These are phyloP conservation scores for Diloba caeruleocephala DNA, from an alignment of 2,888 invertebrate genomes.

Conservation along the genomic window DNA sequence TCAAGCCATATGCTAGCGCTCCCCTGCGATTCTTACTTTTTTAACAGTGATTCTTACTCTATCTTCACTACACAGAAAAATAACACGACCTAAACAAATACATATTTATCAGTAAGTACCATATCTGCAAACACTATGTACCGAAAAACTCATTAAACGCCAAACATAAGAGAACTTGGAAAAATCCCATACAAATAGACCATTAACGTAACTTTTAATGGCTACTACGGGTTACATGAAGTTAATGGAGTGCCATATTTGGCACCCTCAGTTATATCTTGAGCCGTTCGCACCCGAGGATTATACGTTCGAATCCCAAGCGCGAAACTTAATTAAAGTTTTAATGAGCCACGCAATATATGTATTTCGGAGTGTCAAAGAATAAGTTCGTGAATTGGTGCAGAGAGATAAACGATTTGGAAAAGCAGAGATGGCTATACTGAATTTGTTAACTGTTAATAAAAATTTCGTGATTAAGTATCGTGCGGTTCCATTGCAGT, in stretches of 20 bases:
- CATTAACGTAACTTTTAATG: conserved; percentile 61
- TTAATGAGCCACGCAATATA: conserved; percentile 76
- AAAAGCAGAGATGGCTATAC: too few relatives aligned
- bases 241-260: conserved; percentile 65
- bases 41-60: not conserved
- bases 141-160: conserved; percentile 46
- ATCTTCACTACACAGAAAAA: not conserved
- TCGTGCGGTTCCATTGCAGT: too few relatives aligned
- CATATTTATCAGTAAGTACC: conserved; percentile 25
- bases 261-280: conserved; percentile 64
- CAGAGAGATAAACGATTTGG: not conserved
- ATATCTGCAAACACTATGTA: conserved; percentile 18
- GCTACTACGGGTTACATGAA: conserved; percentile 48
- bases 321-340: conserved; percentile 84
- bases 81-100: conserved; percentile 19
- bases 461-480: too few relatives aligned
- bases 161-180: conserved; percentile 44
- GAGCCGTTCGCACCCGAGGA: conserved; percentile 54
- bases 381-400: conserved; percentile 7
- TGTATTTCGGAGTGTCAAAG: conserved; percentile 57
- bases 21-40: too few relatives aligned
- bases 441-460: too few relatives aligned
- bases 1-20: too few relatives aligned
- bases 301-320: conserved; percentile 70
- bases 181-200: conserved; percentile 57